Evolutionary conservation across 2,113 vertebrate species (phyloP).

Genomic region (Chionodraco myersi): DNA sequence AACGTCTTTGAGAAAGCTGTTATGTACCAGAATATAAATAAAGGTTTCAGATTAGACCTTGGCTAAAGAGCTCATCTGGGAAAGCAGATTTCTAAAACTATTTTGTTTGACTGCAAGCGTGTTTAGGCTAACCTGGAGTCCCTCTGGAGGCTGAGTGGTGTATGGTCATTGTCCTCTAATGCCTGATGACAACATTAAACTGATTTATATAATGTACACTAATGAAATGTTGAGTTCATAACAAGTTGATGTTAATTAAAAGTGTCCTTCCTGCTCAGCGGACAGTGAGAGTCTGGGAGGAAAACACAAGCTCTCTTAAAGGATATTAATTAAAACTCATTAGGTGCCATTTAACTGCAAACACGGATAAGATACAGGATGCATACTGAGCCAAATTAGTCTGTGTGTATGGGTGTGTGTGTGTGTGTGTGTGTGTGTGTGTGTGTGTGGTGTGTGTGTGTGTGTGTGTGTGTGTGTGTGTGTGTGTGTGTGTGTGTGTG

Average conservation of each 20-base stretch:
- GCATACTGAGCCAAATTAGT: neutral
- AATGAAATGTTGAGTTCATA: constrained; percentile 55
- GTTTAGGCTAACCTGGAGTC: neutral
- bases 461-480: neutral
- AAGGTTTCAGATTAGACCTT: neutral
- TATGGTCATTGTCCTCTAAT: neutral
- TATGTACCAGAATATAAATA: constrained; percentile 19
- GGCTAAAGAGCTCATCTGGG: neutral
- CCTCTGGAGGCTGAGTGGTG: constrained; percentile 7
- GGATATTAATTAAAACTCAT: constrained; percentile 53
- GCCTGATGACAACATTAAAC: constrained; percentile 23
- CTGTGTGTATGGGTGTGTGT: neutral
- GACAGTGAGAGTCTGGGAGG: constrained; percentile 21
- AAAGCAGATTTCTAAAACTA: neutral
- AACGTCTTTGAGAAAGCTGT: neutral
- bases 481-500: neutral
- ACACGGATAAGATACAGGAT: constrained; percentile 19
- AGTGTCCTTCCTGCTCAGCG: constrained; percentile 43
- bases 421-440: neutral
- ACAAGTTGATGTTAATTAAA: constrained; percentile 43
- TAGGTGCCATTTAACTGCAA: constrained; percentile 16
- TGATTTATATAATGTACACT: constrained; percentile 22
- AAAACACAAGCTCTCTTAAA: constrained; percentile 35
- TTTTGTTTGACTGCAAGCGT: constrained; percentile 1
- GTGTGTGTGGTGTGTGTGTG: neutral